Conservation (phyloP, 2,113 vertebrate genomes). For the Trinectes maculatus region DNA sequence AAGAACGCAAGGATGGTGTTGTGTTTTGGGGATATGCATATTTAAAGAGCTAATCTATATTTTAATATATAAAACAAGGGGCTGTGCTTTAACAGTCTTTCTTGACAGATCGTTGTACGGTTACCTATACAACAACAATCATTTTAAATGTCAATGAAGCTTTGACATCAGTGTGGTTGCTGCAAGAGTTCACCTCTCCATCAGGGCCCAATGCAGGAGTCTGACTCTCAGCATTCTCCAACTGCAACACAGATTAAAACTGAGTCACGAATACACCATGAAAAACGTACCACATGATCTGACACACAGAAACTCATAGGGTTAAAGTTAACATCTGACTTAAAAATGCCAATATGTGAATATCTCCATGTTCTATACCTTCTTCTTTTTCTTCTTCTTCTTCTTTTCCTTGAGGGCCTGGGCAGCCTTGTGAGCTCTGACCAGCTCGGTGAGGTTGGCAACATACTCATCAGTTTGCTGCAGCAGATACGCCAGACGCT, state of each 20-base stretch:
- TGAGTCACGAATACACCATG: not conserved
- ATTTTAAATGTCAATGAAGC: not conserved
- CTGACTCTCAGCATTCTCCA: slow-evolving; percentile 88
- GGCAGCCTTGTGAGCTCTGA: slow-evolving; percentile 94
- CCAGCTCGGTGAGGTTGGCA: slow-evolving; percentile 96
- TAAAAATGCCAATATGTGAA: not conserved
- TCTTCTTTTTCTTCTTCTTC: slow-evolving; percentile 96
- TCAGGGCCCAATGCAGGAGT: slow-evolving; percentile 88
- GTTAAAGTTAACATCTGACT: not conserved
- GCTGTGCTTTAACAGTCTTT: not conserved
- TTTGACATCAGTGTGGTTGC: not conserved
- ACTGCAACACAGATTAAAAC: slow-evolving; percentile 73
- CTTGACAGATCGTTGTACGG: not conserved
- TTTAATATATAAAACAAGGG: not conserved
- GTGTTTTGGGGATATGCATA: not conserved
- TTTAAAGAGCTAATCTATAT: not conserved
- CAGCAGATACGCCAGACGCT: slow-evolving; percentile 95
- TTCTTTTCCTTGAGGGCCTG: slow-evolving; percentile 97
- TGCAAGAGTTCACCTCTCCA: slow-evolving; percentile 86
- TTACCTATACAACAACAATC: too few relatives aligned
- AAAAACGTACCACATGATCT: not conserved
- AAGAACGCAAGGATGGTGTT: not conserved
- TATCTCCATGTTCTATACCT: slow-evolving; percentile 63
- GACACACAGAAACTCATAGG: not conserved
- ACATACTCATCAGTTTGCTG: slow-evolving; percentile 98